Base-by-base conservation (phyloP, 2,888 invertebrate species). In the Serripes groenlandicus region DNA sequence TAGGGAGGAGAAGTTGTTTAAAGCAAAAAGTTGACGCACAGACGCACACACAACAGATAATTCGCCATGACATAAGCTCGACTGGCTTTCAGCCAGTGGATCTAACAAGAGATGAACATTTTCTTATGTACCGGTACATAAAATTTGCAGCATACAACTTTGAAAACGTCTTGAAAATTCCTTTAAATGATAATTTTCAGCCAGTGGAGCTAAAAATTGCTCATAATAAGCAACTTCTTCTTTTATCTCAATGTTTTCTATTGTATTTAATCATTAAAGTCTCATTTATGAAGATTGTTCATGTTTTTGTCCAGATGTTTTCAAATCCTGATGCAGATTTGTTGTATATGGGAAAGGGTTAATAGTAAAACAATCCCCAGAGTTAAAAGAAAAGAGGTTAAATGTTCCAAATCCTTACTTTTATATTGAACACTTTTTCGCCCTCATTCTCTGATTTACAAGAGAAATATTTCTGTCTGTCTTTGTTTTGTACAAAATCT, bases 401-500 rank as follows among this genome's bases (percentile, higher is more conserved):
- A n/a, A n/a, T 26, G n/a, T 28, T 60, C 7, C 26, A 28, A 28
- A 28, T 60, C 23, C 75, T 49, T 83, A 93, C 93, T 89, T 92
- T 92, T 73, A 92, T 88, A 80, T 91, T 90, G 85, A 93, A 93
- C 34, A 89, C 81, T 86, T 91, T 91, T 52, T 89, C 89, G 52
- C 89, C 89, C 35, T 87, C 89, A 30, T 87, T 84, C 23, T 89
- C 78, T 5, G 97, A 96, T 5, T 96, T 95, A 92, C 97, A 97
- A 79, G 96, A 95, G 87, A 97, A 95, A 90, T 97, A 96, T 78
- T 96, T 96, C 0, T 96, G 96, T 0, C 95, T 95, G 64, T 96
- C 97, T 81, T 96, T 95, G 88, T 96, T 96, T 0, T 96, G 96
- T 81, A 92, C 90, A 79, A 97, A 94, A 87, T 97, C 97, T 95